phyloP scores from a whole-genome alignment of 2,113 vertebrate species.

The Lepus americanus region DNA sequence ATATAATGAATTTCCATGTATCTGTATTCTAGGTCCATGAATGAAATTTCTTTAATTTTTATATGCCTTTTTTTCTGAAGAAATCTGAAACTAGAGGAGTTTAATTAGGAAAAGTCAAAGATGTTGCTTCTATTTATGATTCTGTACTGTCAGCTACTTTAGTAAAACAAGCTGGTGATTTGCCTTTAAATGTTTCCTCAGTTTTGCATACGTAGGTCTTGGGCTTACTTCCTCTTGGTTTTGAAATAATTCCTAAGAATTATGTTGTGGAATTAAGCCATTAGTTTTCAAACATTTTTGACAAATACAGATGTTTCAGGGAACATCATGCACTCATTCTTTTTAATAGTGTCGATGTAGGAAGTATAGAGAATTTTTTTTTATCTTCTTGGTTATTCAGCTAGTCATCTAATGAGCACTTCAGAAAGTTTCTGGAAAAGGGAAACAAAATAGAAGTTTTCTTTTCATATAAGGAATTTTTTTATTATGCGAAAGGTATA shows the following conservation, averaged over 20 bases:
- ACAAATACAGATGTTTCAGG: background rate
- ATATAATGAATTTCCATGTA: background rate
- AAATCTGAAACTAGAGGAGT: slow-evolving; percentile 33
- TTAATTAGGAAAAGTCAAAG: slow-evolving; percentile 48
- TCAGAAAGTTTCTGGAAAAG: no score
- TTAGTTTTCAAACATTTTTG: background rate
- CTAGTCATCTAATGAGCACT: background rate
- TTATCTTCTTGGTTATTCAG: slow-evolving; percentile 2
- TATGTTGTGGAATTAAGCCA: slow-evolving; percentile 15
- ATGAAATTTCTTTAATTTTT: slow-evolving; percentile 54
- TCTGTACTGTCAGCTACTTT: background rate
- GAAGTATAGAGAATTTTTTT: background rate
- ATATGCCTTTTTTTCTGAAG: background rate
- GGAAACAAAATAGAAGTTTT: no score
- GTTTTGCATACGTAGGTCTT: slow-evolving; percentile 18
- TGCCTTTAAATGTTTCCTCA: slow-evolving; percentile 35
- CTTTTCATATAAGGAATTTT: no score
- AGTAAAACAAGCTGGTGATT: background rate
- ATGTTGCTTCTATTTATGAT: background rate
- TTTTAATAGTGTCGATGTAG: slow-evolving; percentile 1
- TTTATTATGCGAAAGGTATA: no score
- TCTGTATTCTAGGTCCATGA: background rate
- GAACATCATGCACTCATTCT: background rate
- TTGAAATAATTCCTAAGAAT: slow-evolving; percentile 34
- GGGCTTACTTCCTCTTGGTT: background rate